A percentile compares a stretch with the other conserved stretches of the same genome.
These are phyloP conservation scores for Drosophila ohnishii DNA, from an alignment of 1,140 invertebrate species.

Conservation along the genomic window DNA sequence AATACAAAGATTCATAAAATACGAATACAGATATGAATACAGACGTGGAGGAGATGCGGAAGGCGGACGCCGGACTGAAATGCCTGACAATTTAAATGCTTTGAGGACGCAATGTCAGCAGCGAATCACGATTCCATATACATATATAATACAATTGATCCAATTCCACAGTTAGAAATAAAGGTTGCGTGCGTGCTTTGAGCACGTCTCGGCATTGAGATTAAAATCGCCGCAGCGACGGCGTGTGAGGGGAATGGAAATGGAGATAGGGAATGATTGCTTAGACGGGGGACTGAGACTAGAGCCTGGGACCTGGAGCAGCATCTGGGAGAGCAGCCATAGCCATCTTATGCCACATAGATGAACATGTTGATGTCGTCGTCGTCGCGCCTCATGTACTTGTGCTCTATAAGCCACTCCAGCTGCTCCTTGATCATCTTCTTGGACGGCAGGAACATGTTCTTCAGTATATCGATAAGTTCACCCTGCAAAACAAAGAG, in stretches of 20 bases:
- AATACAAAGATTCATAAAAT: constrained; percentile 43
- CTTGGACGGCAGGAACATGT: constrained; percentile 99
- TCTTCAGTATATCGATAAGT: constrained; percentile 98
- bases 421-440: constrained; percentile 99
- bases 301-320: constrained; percentile 28
- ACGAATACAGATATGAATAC: constrained; percentile 33
- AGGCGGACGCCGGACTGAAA: constrained; percentile 10
- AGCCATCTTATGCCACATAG: constrained; percentile 92
- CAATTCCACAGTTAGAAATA: constrained; percentile 44
- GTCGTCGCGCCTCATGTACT: constrained; percentile 98
- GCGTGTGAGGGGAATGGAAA: constrained; percentile 26
- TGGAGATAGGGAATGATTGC: constrained; percentile 39
- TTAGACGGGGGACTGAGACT: constrained; percentile 44
- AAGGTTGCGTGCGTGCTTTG: constrained; percentile 42
- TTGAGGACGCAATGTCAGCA: constrained; percentile 45
- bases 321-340: not conserved
- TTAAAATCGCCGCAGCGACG: constrained; percentile 41
- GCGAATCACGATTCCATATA: constrained; percentile 49
- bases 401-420: constrained; percentile 99
- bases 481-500: constrained; percentile 87
- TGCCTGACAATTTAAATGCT: constrained; percentile 42
- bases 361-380: constrained; percentile 99
- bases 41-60: constrained; percentile 9
- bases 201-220: constrained; percentile 47
- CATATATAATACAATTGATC: constrained; percentile 55